phyloP scores from a whole-genome alignment of 2,888 invertebrate genomes.

The Melanotus villosus region DNA sequence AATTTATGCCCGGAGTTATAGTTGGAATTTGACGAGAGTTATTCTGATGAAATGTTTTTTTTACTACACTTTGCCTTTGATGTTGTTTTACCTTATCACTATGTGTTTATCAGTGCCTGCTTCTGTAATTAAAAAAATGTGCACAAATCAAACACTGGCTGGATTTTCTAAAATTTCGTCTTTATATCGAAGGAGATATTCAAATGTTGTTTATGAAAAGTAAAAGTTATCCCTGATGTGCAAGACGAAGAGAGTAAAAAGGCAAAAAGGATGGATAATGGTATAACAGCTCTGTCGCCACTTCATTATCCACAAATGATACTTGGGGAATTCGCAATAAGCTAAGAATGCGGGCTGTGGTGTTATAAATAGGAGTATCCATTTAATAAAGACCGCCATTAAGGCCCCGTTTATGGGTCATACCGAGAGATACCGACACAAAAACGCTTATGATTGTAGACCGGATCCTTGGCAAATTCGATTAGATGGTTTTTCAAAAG shows the following conservation, averaged over 20 bases:
- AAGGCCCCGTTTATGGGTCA: constrained; percentile 47
- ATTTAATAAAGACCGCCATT: constrained; percentile 61
- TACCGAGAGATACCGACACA: constrained; percentile 38
- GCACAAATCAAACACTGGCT: too few relatives aligned
- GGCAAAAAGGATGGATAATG: constrained; percentile 24
- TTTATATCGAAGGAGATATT: too few relatives aligned
- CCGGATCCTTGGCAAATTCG: constrained; percentile 25
- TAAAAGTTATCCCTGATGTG: too few relatives aligned
- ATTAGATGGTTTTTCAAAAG: constrained; percentile 22
- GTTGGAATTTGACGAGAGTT: too few relatives aligned
- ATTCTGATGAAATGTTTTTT: too few relatives aligned
- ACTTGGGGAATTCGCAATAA: constrained; percentile 70
- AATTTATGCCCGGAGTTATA: constrained; percentile 22
- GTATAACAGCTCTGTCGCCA: constrained; percentile 57
- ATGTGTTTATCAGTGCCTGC: too few relatives aligned
- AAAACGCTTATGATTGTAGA: constrained; percentile 37
- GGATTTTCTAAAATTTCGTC: too few relatives aligned
- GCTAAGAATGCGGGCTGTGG: constrained; percentile 65
- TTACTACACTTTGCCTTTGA: too few relatives aligned
- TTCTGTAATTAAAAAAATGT: too few relatives aligned
- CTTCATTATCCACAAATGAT: constrained; percentile 65
- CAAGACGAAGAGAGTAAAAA: constrained; percentile 8
- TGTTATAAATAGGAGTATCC: constrained; percentile 67
- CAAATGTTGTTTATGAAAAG: too few relatives aligned
- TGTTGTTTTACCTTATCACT: too few relatives aligned